These are phyloP conservation scores for Diadophis punctatus DNA, from an alignment of 2,113 vertebrate species.

Conservation along the genomic window DNA sequence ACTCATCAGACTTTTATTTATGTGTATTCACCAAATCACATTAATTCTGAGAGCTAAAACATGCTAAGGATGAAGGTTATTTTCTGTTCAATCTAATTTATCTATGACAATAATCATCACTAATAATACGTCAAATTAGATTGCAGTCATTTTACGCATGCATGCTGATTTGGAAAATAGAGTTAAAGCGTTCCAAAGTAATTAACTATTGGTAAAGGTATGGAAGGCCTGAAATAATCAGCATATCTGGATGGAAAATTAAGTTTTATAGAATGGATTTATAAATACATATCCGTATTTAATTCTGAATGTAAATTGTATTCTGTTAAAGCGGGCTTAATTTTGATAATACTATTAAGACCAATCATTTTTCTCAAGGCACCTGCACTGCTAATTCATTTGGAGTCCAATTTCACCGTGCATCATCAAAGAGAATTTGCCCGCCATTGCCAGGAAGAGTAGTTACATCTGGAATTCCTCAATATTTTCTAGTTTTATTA, in stretches of 20 bases:
- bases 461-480: constrained; percentile 27
- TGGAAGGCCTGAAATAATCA: constrained; percentile 56
- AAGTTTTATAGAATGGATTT: constrained; percentile 68
- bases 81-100: constrained; percentile 86
- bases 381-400: constrained; percentile 37
- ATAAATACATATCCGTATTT: constrained; percentile 60
- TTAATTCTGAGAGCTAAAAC: constrained; percentile 84
- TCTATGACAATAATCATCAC: constrained; percentile 83
- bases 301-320: constrained; percentile 65
- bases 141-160: constrained; percentile 78
- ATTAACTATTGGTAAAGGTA: constrained; percentile 75
- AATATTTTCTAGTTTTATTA: constrained; percentile 34
- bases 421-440: constrained; percentile 20
- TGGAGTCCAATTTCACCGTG: constrained; percentile 5
- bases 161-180: constrained; percentile 76
- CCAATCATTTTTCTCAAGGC: constrained; percentile 56
- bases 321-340: constrained; percentile 52
- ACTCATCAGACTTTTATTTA: constrained; percentile 85
- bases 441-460: neutral
- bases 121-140: constrained; percentile 84
- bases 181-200: constrained; percentile 68
- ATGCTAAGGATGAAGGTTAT: constrained; percentile 85
- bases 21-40: constrained; percentile 86
- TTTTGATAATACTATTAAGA: constrained; percentile 59
- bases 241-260: constrained; percentile 67